phyloP scores from a whole-genome alignment of 2,797 vertebrate genomes.

The Odontamblyopus lacepedii region DNA sequence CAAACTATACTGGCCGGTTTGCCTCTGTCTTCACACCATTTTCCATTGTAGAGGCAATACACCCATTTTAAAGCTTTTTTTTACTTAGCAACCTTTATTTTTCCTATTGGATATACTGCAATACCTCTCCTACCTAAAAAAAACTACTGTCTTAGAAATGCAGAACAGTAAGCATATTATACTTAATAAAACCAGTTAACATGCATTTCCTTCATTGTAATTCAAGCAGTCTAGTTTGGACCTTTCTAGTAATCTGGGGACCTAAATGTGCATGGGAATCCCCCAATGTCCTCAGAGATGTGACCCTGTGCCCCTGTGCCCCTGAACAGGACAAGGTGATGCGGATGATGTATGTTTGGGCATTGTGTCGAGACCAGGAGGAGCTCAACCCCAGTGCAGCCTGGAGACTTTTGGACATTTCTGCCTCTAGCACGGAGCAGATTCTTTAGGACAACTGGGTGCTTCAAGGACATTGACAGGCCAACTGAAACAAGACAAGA shows the following conservation, averaged over 20 bases:
- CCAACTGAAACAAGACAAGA: slow-evolving; percentile 19
- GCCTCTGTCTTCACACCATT: neutral
- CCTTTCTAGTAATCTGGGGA: neutral
- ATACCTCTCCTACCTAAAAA: neutral
- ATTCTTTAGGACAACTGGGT: slow-evolving; percentile 55
- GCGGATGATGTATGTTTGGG: slow-evolving; percentile 95
- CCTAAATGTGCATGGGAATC: neutral
- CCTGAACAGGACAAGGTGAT: slow-evolving; percentile 90
- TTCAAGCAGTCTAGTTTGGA: neutral
- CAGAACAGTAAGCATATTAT: too few relatives aligned
- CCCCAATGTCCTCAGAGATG: neutral
- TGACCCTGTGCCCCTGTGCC: slow-evolving; percentile 24
- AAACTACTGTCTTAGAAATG: neutral
- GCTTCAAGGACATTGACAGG: slow-evolving; percentile 7
- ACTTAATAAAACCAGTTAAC: neutral
- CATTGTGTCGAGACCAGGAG: slow-evolving; percentile 92
- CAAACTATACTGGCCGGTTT: neutral
- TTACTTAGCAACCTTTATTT: neutral
- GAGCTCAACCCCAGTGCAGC: slow-evolving; percentile 92
- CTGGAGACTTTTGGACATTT: slow-evolving; percentile 96
- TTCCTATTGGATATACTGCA: too few relatives aligned
- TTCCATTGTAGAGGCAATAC: neutral
- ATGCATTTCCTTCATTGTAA: neutral
- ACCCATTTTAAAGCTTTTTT: neutral
- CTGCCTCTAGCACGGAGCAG: slow-evolving; percentile 92